phyloP scores from a whole-genome alignment of 2,113 vertebrate genomes.

The Micromys minutus region DNA sequence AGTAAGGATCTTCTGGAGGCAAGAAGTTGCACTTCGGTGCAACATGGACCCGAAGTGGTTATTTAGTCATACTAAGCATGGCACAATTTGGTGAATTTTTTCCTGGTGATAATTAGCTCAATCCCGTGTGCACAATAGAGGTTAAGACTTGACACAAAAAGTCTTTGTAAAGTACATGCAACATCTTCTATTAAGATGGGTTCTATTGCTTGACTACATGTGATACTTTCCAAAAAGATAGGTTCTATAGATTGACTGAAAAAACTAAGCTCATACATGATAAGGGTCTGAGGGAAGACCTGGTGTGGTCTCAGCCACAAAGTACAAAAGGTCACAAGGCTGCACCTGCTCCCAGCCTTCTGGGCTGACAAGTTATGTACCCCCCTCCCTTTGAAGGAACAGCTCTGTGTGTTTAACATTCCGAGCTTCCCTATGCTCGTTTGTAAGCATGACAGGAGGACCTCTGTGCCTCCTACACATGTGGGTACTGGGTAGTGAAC shows the following conservation, averaged over 20 bases:
- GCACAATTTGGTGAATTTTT: neutral
- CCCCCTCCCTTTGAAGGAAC: neutral
- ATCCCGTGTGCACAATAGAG: neutral
- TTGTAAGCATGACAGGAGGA: neutral
- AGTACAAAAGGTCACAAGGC: neutral
- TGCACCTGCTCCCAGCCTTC: neutral
- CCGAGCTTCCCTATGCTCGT: neutral
- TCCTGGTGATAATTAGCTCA: neutral
- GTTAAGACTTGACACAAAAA: too few relatives aligned
- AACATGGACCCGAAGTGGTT: neutral
- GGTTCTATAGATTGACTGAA: neutral
- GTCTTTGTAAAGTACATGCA: neutral
- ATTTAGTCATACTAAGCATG: neutral
- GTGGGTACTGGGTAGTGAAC: neutral
- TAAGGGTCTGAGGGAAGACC: neutral
- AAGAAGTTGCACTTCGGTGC: neutral
- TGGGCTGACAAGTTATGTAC: neutral
- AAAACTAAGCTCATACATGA: neutral
- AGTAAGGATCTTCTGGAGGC: neutral
- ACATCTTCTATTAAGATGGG: neutral
- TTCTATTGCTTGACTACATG: neutral
- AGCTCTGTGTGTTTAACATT: neutral
- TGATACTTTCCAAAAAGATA: neutral
- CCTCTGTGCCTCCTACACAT: neutral
- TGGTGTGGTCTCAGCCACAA: neutral